phyloP scores from a whole-genome alignment of 1,140 invertebrate genomes.

The Bursaphelenchus mucronatus region DNA sequence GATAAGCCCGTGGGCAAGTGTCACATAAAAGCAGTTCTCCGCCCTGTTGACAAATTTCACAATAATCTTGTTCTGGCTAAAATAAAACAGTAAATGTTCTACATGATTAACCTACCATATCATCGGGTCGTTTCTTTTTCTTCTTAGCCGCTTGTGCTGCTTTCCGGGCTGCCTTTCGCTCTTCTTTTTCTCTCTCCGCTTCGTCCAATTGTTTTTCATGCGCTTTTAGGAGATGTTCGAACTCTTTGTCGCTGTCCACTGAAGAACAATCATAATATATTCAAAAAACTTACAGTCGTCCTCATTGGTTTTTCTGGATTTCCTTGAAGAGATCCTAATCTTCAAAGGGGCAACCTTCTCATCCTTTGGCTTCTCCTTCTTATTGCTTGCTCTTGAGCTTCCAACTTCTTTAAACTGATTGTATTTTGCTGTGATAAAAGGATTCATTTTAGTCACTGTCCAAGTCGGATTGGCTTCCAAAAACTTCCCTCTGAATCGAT shows the following conservation, averaged over 20 bases:
- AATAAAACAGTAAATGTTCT: conserved; percentile 57
- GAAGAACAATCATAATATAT: conserved; percentile 20
- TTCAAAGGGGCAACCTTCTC: conserved; percentile 42
- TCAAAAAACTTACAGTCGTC: conserved; percentile 31
- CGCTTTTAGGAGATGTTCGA: conserved; percentile 38
- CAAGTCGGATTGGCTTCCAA: conserved; percentile 40
- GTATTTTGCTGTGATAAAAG: conserved; percentile 37
- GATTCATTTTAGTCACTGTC: conserved; percentile 32
- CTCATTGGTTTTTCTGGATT: conserved; percentile 33
- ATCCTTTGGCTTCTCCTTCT: conserved; percentile 13
- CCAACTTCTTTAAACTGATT: conserved; percentile 28
- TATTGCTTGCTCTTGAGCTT: conserved; percentile 19
- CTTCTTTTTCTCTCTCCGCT: conserved; percentile 43
- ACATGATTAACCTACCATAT: conserved; percentile 22
- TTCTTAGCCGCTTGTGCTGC: conserved; percentile 30
- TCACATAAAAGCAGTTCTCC: conserved; percentile 99
- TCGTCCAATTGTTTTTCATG: conserved; percentile 41
- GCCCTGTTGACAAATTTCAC: conserved; percentile 98
- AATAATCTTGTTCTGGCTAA: conserved; percentile 96
- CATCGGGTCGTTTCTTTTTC: conserved; percentile 18
- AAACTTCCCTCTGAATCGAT: conserved; percentile 32
- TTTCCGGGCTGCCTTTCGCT: conserved; percentile 27
- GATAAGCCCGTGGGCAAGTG: conserved; percentile 94
- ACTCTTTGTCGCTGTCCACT: conserved; percentile 38
- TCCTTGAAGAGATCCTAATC: conserved; percentile 35